phyloP scores from a whole-genome alignment of 1,140 invertebrate genomes.

The Musca vetustissima region DNA sequence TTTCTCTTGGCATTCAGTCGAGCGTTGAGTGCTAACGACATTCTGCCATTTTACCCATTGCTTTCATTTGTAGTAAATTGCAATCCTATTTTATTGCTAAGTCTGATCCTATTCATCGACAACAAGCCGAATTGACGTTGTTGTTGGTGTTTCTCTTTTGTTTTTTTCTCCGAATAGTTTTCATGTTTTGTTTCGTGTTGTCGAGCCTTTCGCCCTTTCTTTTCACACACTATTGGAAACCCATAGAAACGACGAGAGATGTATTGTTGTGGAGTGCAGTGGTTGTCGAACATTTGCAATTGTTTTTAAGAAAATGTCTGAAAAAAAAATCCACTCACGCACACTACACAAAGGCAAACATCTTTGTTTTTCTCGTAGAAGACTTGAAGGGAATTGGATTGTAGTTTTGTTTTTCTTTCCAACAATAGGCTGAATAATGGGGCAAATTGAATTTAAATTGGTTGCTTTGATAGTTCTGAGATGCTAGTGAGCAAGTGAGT shows the following conservation, averaged over 20 bases:
- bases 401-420: slow-evolving; percentile 8
- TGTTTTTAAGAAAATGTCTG: slow-evolving; percentile 8
- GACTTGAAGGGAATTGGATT: not conserved
- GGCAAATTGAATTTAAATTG: slow-evolving; percentile 56
- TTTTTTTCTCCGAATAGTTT: slow-evolving; percentile 10
- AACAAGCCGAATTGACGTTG: not conserved
- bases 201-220: slow-evolving; percentile 4
- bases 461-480: slow-evolving; percentile 29
- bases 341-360: not conserved
- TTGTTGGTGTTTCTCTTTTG: not conserved
- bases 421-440: slow-evolving; percentile 52
- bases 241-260: not conserved
- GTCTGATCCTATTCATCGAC: not conserved
- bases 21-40: slow-evolving; percentile 52
- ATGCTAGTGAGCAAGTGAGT: not conserved
- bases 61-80: slow-evolving; percentile 46
- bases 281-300: slow-evolving; percentile 15
- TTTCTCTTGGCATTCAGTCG: slow-evolving; percentile 9
- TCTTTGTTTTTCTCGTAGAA: slow-evolving; percentile 21
- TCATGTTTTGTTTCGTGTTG: slow-evolving; percentile 3
- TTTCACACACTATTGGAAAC: slow-evolving; percentile 3
- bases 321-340: not conserved
- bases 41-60: slow-evolving; percentile 55
- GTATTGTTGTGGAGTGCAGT: slow-evolving; percentile 1
- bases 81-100: slow-evolving; percentile 26